A percentile compares a stretch with the other conserved stretches of the same genome.
These are phyloP conservation scores for Stenodema calcarata DNA, from an alignment of 2,888 invertebrate species.

Conservation along the genomic window DNA sequence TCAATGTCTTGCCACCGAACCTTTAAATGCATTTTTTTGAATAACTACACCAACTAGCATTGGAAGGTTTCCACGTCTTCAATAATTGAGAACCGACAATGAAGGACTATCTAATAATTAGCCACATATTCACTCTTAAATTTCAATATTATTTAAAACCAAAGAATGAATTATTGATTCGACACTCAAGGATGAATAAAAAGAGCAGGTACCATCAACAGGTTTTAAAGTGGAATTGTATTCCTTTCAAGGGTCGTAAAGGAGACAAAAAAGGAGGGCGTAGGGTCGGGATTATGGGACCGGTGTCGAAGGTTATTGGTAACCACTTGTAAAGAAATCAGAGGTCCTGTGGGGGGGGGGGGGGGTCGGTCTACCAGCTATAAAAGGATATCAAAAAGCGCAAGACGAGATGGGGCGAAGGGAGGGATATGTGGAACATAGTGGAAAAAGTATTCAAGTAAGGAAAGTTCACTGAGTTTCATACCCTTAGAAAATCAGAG, in stretches of 20 bases:
- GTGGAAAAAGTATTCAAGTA: conserved; percentile 3
- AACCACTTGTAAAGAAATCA: conserved; percentile 30
- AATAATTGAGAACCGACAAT: too few relatives aligned
- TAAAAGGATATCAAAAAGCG: conserved; percentile 22
- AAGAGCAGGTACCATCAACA: background rate
- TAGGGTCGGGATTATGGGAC: conserved; percentile 5
- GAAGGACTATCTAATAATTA: too few relatives aligned
- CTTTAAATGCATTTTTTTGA: too few relatives aligned
- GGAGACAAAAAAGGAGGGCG: background rate
- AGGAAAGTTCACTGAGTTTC: conserved; percentile 27
- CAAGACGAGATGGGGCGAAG: background rate
- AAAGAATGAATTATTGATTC: too few relatives aligned
- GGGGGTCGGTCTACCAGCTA: conserved; percentile 6
- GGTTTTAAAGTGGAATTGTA: background rate
- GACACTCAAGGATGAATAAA: too few relatives aligned
- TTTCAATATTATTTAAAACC: too few relatives aligned
- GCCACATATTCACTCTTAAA: too few relatives aligned
- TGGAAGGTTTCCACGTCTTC: too few relatives aligned
- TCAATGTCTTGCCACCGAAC: too few relatives aligned
- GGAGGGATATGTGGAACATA: background rate
- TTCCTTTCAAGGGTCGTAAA: background rate
- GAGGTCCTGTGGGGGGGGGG: background rate
- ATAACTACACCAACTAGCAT: too few relatives aligned
- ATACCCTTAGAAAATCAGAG: conserved; percentile 9
- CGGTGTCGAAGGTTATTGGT: conserved; percentile 36